Base-by-base conservation (phyloP, 2,888 invertebrate species). In the Chloroclysta siterata region DNA sequence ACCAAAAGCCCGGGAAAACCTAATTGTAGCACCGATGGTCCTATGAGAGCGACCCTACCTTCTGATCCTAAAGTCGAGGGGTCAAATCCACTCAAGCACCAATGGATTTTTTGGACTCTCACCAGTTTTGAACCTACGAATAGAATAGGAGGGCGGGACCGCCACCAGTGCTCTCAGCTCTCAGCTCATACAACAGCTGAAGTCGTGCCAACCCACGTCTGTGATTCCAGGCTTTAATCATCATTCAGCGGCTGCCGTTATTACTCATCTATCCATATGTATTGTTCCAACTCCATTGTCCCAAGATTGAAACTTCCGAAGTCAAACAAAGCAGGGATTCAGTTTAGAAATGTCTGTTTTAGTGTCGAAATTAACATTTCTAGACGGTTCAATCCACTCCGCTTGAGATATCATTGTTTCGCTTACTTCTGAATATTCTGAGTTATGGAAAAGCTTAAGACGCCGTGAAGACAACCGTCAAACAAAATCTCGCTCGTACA, bases 271-370 rank as follows among this genome's bases (percentile, higher is more conserved):
- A 60, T 64, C 63, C 61, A 62, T 55, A 47, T 54, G 54, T 67
- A 65, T 65, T 62, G 65, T 64, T 64, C 62, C 46, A 33, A 60
- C 42, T 29, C 57, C 59, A 61, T 71, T 71, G 71, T 71, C 62
- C 54, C 39, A 57, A 61, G 61, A 60, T 69, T 51, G 53, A 42
- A 65, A 67, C 58, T 65, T 64, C 55, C 50, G 60, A 69, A 68
- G 67, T 67, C 66, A 71, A 62, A 71, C 69, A 71, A 71, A 66
- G 62, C 61, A 53, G 56, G 44, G 69, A 73, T 72, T 67, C 69
- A 68, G 66, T 73, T 71, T 66, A 60, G 66, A 60, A 68, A 68
- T 50, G 68, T 51, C 52, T 47, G 62, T 53, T 57, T 29, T 46
- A 60, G 41, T 60, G 51, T 55, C 28, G 15, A 55, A 55, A 61